phyloP scores from a whole-genome alignment of 2,797 vertebrate species.

The Gadopsis marmoratus region DNA sequence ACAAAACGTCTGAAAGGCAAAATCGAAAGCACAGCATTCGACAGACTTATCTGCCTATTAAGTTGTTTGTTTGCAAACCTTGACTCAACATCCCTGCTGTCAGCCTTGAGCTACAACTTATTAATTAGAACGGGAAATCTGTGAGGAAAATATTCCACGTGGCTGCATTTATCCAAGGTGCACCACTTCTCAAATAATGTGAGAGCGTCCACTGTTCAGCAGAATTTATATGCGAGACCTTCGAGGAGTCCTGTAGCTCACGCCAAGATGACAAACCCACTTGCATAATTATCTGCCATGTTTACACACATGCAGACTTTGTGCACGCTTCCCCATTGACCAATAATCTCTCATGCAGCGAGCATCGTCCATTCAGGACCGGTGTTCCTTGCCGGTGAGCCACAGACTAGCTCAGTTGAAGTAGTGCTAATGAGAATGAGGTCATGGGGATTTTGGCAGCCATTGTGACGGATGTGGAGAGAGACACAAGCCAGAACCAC shows the following conservation, averaged over 20 bases:
- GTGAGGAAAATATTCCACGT: slow-evolving; percentile 47
- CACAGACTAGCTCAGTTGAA: slow-evolving; percentile 41
- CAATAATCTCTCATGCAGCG: slow-evolving; percentile 45
- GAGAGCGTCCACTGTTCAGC: slow-evolving; percentile 32
- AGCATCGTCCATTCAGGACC: slow-evolving; percentile 36
- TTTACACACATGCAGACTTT: slow-evolving; percentile 52
- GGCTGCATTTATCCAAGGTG: slow-evolving; percentile 54
- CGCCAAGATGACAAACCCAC: slow-evolving; percentile 24
- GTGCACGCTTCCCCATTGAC: slow-evolving; percentile 12
- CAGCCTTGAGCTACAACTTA: slow-evolving; percentile 44
- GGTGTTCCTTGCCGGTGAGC: slow-evolving; percentile 27
- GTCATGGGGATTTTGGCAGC: slow-evolving; percentile 72
- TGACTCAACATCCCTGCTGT: slow-evolving; percentile 39
- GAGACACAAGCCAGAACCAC: slow-evolving; percentile 61
- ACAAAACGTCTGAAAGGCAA: slow-evolving; percentile 26
- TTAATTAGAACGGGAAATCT: slow-evolving; percentile 57
- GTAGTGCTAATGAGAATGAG: slow-evolving; percentile 75
- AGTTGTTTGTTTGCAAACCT: slow-evolving; percentile 53
- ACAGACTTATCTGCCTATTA: slow-evolving; percentile 34
- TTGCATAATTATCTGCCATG: slow-evolving; percentile 45
- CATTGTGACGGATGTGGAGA: slow-evolving; percentile 66
- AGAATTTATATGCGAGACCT: slow-evolving; percentile 61
- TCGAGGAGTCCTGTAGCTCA: slow-evolving; percentile 42
- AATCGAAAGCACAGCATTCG: slow-evolving; percentile 1
- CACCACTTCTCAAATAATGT: slow-evolving; percentile 27